Evolutionary conservation across 2,797 vertebrate species (phyloP).

Genomic region (Halcyon leucocephala): DNA sequence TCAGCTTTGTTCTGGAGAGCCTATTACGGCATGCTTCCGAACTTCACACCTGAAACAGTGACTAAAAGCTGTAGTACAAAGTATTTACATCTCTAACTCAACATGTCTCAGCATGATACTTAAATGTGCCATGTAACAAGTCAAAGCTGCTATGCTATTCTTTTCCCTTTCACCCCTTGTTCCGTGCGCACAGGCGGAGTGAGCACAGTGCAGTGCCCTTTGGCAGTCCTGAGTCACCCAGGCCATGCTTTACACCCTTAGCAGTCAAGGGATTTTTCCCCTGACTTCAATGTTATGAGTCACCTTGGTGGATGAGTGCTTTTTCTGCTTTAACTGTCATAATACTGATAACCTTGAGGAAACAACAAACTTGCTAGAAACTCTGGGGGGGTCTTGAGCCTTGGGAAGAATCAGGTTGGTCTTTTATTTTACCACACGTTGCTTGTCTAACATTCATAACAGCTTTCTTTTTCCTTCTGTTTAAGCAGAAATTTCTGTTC

Average conservation of each 20-base stretch:
- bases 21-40: background rate
- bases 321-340: background rate
- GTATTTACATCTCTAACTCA: background rate
- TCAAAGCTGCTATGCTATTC: background rate
- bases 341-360: background rate
- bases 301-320: background rate
- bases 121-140: background rate
- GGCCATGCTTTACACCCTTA: background rate
- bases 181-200: background rate
- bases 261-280: constrained; percentile 41
- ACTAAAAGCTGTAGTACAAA: background rate
- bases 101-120: background rate
- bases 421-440: background rate
- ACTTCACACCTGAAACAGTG: background rate
- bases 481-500: background rate
- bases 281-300: background rate
- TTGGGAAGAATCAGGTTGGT: background rate
- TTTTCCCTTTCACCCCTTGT: background rate
- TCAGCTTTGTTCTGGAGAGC: background rate
- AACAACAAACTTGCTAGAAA: background rate
- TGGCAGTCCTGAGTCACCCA: constrained; percentile 64
- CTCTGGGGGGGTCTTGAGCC: background rate
- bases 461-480: background rate
- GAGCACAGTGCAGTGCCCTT: constrained; percentile 21
- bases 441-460: background rate